A percentile compares a stretch with the other conserved stretches of the same genome.
Evolutionary conservation across 2,797 vertebrate genomes (phyloP).

Genomic region (Rhynchonycteris naso): DNA sequence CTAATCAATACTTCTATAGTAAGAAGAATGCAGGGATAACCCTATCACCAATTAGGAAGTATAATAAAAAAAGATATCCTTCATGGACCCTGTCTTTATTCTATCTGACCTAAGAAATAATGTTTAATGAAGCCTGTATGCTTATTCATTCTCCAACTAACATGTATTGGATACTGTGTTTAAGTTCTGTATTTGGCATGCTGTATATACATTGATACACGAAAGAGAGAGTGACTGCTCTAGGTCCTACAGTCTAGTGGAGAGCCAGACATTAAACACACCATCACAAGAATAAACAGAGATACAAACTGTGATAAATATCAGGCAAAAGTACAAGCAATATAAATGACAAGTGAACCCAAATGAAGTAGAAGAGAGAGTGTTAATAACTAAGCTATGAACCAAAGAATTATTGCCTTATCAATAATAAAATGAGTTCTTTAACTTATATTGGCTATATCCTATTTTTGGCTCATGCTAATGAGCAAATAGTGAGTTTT

Average conservation of each 20-base stretch:
- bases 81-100: background rate
- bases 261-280: background rate
- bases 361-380: background rate
- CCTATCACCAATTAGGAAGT: background rate
- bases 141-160: background rate
- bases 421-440: background rate
- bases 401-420: background rate
- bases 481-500: background rate
- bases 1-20: background rate
- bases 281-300: background rate
- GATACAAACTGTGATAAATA: background rate
- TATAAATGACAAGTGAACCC: background rate
- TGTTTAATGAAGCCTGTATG: background rate
- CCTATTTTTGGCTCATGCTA: background rate
- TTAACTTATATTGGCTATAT: background rate
- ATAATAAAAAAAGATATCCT: background rate
- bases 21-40: background rate
- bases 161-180: background rate
- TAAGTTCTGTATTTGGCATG: background rate
- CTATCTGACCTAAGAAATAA: background rate
- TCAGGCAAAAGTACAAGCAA: background rate
- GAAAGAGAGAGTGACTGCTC: background rate
- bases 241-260: background rate
- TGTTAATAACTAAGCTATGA: background rate
- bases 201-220: background rate